A percentile compares a stretch with the other conserved stretches of the same genome.
phyloP scores from a whole-genome alignment of 2,113 vertebrate genomes.

The Pachycephala philippinensis region DNA sequence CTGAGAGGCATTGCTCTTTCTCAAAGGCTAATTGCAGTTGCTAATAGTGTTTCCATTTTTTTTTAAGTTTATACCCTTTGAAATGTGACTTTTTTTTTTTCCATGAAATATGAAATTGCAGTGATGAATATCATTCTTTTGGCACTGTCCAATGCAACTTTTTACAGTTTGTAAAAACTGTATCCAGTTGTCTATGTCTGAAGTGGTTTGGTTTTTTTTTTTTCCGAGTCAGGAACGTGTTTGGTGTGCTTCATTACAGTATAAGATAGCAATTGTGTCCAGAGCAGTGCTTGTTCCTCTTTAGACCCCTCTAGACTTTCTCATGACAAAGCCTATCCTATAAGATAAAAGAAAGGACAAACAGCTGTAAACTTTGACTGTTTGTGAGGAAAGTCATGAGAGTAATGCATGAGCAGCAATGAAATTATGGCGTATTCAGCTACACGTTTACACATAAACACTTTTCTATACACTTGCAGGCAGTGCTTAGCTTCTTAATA shows the following conservation, averaged over 20 bases:
- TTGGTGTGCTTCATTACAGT: neutral
- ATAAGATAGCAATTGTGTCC: neutral
- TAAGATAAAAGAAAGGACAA: neutral
- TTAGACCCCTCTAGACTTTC: neutral
- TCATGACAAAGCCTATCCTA: neutral
- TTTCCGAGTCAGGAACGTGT: neutral
- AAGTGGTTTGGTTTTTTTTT: neutral
- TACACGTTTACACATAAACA: neutral
- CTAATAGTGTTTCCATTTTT: neutral
- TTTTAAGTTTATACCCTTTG: neutral
- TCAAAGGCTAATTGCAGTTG: neutral
- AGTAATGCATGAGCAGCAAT: neutral
- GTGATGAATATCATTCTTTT: neutral
- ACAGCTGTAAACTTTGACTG: neutral
- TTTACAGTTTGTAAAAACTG: neutral
- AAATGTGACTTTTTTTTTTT: neutral
- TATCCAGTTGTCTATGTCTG: neutral
- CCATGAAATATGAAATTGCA: neutral
- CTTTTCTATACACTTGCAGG: neutral
- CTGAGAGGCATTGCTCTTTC: neutral
- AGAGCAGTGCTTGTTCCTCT: neutral
- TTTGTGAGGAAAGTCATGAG: neutral
- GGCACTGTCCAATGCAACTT: neutral
- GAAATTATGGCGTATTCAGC: neutral
- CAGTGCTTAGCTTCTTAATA: neutral